These are phyloP conservation scores for Thaumatotibia leucotreta DNA, from an alignment of 1,140 invertebrate genomes.

Conservation along the genomic window DNA sequence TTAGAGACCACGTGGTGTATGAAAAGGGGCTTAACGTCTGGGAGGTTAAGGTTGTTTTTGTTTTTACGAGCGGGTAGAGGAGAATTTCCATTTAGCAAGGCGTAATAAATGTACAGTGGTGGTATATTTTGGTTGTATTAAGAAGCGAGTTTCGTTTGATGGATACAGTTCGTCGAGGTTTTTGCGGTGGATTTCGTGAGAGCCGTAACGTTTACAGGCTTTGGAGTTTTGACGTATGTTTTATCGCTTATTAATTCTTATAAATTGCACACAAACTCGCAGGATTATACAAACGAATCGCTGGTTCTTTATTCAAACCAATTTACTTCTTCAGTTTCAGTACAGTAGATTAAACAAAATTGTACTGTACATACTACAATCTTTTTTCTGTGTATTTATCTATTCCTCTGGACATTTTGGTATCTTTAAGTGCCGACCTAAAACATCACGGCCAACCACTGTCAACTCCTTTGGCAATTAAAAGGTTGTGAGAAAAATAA, in stretches of 20 bases:
- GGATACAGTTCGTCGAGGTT: constrained; percentile 52
- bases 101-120: constrained; percentile 31
- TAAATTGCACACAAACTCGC: neutral
- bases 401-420: too few relatives aligned
- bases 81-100: constrained; percentile 55
- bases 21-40: constrained; percentile 34
- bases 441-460: too few relatives aligned
- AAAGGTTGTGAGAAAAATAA: too few relatives aligned
- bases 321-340: too few relatives aligned
- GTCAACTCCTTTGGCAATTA: too few relatives aligned
- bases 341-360: too few relatives aligned
- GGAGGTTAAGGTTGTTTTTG: constrained; percentile 33
- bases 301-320: too few relatives aligned
- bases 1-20: constrained; percentile 14
- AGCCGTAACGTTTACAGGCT: constrained; percentile 24
- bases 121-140: constrained; percentile 62
- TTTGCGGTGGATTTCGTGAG: constrained; percentile 44
- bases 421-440: too few relatives aligned
- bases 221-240: constrained; percentile 25
- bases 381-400: too few relatives aligned
- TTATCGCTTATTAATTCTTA: constrained; percentile 27
- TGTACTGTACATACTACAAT: too few relatives aligned
- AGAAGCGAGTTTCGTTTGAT: constrained; percentile 56
- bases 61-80: constrained; percentile 11
- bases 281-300: neutral